A percentile compares a stretch with the other conserved stretches of the same genome.
Evolutionary conservation across 2,113 vertebrate species (phyloP).

Genomic region (Cryptoleucopteryx plumbea): DNA sequence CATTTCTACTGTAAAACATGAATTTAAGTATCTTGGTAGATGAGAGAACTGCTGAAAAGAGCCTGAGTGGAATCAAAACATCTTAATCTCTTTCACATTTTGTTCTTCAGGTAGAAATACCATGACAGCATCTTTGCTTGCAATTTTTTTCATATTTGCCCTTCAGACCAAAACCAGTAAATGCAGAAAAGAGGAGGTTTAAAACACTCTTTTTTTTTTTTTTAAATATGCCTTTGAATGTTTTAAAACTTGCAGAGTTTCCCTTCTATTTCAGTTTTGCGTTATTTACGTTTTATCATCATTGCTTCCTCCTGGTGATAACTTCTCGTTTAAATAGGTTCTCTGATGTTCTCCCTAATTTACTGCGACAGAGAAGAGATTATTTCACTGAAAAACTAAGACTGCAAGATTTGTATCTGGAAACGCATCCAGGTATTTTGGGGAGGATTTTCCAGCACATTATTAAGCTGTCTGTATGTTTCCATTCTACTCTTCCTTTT

Average conservation of each 20-base stretch:
- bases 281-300: background rate
- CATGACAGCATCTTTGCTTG: background rate
- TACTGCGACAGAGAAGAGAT: background rate
- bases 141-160: background rate
- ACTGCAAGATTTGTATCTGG: background rate
- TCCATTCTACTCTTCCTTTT: background rate
- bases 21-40: background rate
- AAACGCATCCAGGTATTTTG: background rate
- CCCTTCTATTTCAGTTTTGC: background rate
- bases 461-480: background rate
- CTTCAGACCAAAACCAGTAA: background rate
- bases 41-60: background rate
- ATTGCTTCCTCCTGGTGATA: background rate
- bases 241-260: background rate
- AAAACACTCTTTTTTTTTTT: accelerated
- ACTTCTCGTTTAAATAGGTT: background rate
- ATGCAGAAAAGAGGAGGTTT: background rate
- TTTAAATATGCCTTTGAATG: background rate
- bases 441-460: background rate
- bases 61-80: background rate
- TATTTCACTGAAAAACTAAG: background rate
- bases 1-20: background rate
- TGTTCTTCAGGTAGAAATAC: background rate
- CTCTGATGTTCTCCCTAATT: background rate
- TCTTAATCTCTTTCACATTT: background rate